Conservation (phyloP, 2,797 vertebrate species). For the Carapus acus region DNA sequence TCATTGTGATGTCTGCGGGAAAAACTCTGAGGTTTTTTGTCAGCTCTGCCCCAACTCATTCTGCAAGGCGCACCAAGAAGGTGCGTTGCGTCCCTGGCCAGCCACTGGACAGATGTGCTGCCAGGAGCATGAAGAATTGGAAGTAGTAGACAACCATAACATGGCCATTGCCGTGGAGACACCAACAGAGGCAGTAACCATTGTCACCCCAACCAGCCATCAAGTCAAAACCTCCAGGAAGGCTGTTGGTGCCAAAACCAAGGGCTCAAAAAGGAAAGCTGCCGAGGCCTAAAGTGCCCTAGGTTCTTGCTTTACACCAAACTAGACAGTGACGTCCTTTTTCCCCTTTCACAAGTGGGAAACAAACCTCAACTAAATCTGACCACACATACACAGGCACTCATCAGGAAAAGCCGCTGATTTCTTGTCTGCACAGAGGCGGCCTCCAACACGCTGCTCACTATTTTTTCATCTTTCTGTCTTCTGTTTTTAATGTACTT, state of each 20-base stretch:
- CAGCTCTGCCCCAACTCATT: conserved; percentile 97
- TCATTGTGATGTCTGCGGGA: conserved; percentile 96
- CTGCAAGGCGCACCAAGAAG: conserved; percentile 90
- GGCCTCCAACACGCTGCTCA: conserved; percentile 53
- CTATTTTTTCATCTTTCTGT: conserved; percentile 4
- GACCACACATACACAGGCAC: conserved; percentile 54
- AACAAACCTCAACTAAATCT: conserved; percentile 6
- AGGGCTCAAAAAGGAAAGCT: conserved; percentile 65
- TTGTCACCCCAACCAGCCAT: conserved; percentile 19
- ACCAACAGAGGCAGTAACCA: conserved; percentile 2
- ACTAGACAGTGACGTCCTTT: conserved; percentile 21
- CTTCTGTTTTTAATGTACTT: conserved; percentile 29
- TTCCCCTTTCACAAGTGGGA: conserved; percentile 9
- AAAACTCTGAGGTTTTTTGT: conserved; percentile 87
- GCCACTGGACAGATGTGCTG: conserved; percentile 81
- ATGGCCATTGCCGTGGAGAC: conserved; percentile 3
- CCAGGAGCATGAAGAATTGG: conserved; percentile 82
- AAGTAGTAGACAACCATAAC: conserved; percentile 29
- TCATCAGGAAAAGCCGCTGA: conserved; percentile 66
- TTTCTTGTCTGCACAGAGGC: conserved; percentile 73
- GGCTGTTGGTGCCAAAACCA: conserved; percentile 42
- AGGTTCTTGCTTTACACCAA: conserved; percentile 52
- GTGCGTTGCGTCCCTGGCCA: conserved; percentile 72
- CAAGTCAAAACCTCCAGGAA: conserved; percentile 56
- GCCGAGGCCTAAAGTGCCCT: conserved; percentile 68